Evolutionary conservation across 2,888 invertebrate genomes (phyloP).

Genomic region (Melinopterus prodromus): DNA sequence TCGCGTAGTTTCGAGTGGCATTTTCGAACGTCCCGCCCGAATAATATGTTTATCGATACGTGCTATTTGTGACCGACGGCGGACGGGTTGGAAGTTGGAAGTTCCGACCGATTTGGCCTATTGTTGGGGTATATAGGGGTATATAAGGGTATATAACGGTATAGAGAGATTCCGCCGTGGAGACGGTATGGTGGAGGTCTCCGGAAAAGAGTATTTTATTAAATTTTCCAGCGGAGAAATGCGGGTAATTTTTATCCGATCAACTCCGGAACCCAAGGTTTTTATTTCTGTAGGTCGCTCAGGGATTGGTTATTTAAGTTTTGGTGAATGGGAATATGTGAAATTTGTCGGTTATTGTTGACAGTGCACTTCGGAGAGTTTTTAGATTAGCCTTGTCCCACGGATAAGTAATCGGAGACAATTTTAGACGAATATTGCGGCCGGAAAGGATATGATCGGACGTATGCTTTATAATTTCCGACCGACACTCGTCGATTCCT

Average conservation of each 20-base stretch:
- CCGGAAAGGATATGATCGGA: too few species aligned
- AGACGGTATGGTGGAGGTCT: not conserved
- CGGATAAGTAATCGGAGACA: too few species aligned
- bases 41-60: constrained; percentile 4
- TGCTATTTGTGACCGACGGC: not conserved
- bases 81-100: not conserved
- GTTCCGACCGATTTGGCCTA: not conserved
- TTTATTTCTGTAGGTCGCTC: not conserved
- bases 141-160: not conserved
- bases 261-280: not conserved
- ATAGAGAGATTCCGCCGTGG: not conserved
- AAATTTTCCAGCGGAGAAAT: not conserved
- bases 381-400: too few species aligned
- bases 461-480: too few species aligned
- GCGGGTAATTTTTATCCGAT: not conserved
- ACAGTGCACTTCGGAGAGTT: too few species aligned
- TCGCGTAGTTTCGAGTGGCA: not conserved
- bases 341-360: not conserved
- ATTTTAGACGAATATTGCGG: too few species aligned
- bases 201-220: not conserved
- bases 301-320: not conserved
- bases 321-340: not conserved
- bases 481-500: too few species aligned
- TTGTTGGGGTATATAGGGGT: not conserved
- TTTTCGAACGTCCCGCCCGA: not conserved